Evolutionary conservation across 2,888 invertebrate genomes (phyloP), one percentile per base, ranked within the genome.

Genomic region (Nebria brevicollis): DNA sequence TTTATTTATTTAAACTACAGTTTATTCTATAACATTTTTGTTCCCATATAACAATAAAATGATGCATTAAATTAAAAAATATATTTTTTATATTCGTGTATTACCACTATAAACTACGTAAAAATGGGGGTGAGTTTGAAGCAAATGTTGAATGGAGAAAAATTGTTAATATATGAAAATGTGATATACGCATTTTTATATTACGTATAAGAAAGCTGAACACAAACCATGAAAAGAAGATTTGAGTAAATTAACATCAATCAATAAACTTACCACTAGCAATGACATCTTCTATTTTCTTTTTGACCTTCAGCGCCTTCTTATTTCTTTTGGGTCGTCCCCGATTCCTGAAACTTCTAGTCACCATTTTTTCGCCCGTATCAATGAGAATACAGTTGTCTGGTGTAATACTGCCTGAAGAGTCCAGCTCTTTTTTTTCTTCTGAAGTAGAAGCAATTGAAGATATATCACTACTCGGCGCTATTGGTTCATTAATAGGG

Each of bases 301-400:
- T 70, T 34, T 80, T 75, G 7, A 64, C 26, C 68, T 72, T 75
- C 6, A 43, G 34, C 13, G 68, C n/a, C 68, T 75, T 75, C 64
- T 54, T 26, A 70, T 72, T 72, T 80, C 72, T 25, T 41, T 34
- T 64, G 43, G 70, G 70, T 72, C 66, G 8, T 70, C 41, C 42
- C 54, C 15, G 13, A 64, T 34, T 34, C 11, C 41, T 73, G 42
- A 43, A 43, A 13, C 41, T 41, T 41, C 41, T 73, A 10, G 43
- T 43, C 15, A 73, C 13, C 41, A 73, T 20, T 73, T 73, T 34
- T 26, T 73, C 75, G n/a, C 13, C 73, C 15, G 66, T 42, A 66
- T 81, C 77, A 15, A 72, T 77, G 13, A 77, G 25, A 81, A 72
- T 77, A 72, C 81, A 81, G 66, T 64, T 79, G 13, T 81, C 81